phyloP scores from a whole-genome alignment of 1,140 invertebrate genomes.

The Chrysomallon squamiferum region DNA sequence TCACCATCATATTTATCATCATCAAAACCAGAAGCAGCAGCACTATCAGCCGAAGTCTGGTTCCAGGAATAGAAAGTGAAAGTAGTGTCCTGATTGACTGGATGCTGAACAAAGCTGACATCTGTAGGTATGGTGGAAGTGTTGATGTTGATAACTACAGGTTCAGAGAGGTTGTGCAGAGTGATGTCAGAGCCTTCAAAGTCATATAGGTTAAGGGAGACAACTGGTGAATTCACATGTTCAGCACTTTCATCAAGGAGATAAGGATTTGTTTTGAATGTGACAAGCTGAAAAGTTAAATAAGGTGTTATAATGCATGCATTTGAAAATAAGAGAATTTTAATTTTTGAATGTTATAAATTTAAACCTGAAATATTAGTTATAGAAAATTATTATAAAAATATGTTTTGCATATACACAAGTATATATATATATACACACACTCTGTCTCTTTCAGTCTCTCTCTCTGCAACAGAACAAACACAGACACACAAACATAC shows the following conservation, averaged over 20 bases:
- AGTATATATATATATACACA: no score
- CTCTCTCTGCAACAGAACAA: no score
- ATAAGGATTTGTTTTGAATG: conserved; percentile 34
- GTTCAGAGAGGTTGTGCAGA: conserved; percentile 26
- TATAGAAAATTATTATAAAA: no score
- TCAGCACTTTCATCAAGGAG: conserved; percentile 33
- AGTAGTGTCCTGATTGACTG: not conserved
- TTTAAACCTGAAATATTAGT: no score
- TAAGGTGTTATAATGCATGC: no score
- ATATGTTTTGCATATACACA: no score
- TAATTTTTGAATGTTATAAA: no score
- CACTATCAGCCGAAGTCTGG: not conserved
- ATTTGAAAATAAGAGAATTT: no score
- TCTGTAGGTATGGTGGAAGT: not conserved
- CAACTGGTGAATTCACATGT: conserved; percentile 31
- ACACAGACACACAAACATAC: no score
- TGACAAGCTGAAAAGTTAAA: conserved; percentile 26
- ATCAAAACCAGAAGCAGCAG: no score
- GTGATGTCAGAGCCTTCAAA: conserved; percentile 24
- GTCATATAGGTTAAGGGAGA: conserved; percentile 42
- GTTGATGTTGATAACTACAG: conserved; percentile 35
- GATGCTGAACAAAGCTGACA: not conserved
- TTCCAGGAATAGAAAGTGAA: conserved; percentile 24
- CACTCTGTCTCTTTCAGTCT: no score
- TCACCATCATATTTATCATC: no score